Evolutionary conservation across 1,140 invertebrate species (phyloP), one percentile per base, ranked within the genome.

Genomic region (Papilio polyxenes): DNA sequence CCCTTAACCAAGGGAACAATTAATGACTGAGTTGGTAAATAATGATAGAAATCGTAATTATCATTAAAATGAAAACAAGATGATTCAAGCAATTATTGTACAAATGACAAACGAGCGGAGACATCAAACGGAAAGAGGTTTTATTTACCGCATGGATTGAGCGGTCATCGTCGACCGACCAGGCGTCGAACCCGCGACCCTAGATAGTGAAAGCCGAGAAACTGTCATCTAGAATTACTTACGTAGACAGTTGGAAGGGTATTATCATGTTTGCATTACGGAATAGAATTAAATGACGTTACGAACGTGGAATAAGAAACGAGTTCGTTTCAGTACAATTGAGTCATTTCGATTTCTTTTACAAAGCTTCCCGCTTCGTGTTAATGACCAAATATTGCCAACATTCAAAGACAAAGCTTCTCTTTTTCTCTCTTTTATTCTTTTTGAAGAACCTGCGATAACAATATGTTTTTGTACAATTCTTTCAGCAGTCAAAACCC

Each of bases 171-270:
- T 82, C 86, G 85, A 86, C 86, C 83, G 76, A 75, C 81, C 86
- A 87, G 82, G 82, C 87, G 82, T 89, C 89, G 89, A 91, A 89
- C 89, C 87, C 85, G 81, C 86, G 89, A 91, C 88, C 89, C 86
- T 84, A 59, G 84, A 85, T 85, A 85, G 89, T 86, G 89, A 91
- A 91, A 91, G 89, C 86, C 83, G 84, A 84, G 86, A 89, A 87
- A 89, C 84, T 85, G 79, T 84, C 84, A 85, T 87, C 87, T 89
- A 85, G 86, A 87, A 82, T 90, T 91, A 90, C 89, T 80, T 69
- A 72, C 13, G 17, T 81, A 83, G 81, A 81, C 81, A 82, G 84
- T 84, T 82, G 80, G 84, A 85, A 83, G 82, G 83, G 83, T 84
- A 84, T 85, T 77, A 53, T 77, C 49, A 77, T 31, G 37, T 56